Conservation (phyloP, 1,140 invertebrate species). For the Helicorthomorpha holstii region DNA sequence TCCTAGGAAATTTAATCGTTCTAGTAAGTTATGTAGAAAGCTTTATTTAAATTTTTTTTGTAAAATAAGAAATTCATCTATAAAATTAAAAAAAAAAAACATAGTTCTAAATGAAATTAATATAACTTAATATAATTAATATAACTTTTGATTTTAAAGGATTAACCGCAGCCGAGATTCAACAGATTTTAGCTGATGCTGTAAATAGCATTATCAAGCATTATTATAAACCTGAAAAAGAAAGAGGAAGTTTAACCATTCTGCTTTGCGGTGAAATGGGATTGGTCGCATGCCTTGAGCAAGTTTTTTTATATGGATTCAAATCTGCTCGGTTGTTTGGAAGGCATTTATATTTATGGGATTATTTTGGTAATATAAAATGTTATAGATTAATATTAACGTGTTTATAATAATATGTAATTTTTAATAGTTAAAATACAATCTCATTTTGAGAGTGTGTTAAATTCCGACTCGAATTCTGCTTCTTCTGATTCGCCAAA, state of each 20-base stretch:
- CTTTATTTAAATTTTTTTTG: conserved; percentile 6
- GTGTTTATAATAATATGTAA: neutral
- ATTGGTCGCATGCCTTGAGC: conserved; percentile 78
- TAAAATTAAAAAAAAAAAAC: neutral
- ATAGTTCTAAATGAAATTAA: too few relatives aligned
- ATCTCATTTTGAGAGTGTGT: too few relatives aligned
- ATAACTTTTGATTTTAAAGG: conserved; percentile 12
- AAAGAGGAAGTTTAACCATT: conserved; percentile 67
- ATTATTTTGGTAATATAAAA: conserved; percentile 93
- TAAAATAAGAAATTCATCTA: conserved; percentile 8
- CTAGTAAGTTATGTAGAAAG: conserved; percentile 14
- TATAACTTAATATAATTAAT: too few relatives aligned
- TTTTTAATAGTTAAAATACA: conserved; percentile 56
- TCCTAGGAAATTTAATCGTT: conserved; percentile 29
- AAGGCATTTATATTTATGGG: conserved; percentile 92
- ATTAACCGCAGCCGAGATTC: conserved; percentile 26
- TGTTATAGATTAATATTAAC: conserved; percentile 17
- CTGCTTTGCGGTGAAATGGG: conserved; percentile 88
- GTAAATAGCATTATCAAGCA: conserved; percentile 95
- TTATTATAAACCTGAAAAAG: conserved; percentile 64
- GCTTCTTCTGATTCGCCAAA: conserved; percentile 27
- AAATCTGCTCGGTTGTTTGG: conserved; percentile 81
- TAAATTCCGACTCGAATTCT: too few relatives aligned
- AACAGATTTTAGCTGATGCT: conserved; percentile 50
- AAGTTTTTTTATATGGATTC: conserved; percentile 84